Evolutionary conservation across 2,888 invertebrate species (phyloP), one percentile per base, ranked within the genome.

Genomic region (Platycheirus rosarum): DNA sequence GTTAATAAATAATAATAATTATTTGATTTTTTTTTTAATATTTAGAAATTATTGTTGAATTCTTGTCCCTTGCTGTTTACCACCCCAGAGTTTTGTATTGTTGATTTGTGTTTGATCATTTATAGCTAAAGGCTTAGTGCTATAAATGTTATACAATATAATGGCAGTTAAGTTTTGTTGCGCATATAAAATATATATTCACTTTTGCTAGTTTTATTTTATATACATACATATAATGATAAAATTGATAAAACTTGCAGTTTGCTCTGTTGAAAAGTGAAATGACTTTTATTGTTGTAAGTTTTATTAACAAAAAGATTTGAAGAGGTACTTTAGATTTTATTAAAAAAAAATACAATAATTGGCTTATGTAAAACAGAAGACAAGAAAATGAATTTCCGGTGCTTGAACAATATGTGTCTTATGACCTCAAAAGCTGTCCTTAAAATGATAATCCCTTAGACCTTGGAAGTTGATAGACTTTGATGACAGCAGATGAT

Each of bases 91-190:
- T 71, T 82, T 26, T 76, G 71, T 57, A 37, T 73, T 82, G 77
- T 82, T 82, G 29, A 73, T 49, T 77, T 82, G 55, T 77, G 63
- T 77, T 57, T 55, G 44, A 51, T 55, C 37, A 44, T 70, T 70
- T 65, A 65, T 37, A 65, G 75, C 75, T 57, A n/a, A n/a, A n/a
- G 40, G 63, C 23, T 78, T 40, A 46, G 68, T 57, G 78, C 79
- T 68, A 51, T 57, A 69, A 68, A 69, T 60, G 60, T 60, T 16
- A 13, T 60, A 44, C 18, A 62, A 23, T 74, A 49, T 74, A 68
- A 74, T 68, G 78, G 78, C 78, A 78, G 32, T 68, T 57, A 26
- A 74, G 62, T 69, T 74, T 29, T 79, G 13, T 74, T 79, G 57
- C 68, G 79, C 79, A 79, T 79, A 23, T 5, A 5, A 9, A 23